These are phyloP conservation scores for Rhabdornis inornatus DNA, from an alignment of 2,113 vertebrate genomes.

Conservation along the genomic window DNA sequence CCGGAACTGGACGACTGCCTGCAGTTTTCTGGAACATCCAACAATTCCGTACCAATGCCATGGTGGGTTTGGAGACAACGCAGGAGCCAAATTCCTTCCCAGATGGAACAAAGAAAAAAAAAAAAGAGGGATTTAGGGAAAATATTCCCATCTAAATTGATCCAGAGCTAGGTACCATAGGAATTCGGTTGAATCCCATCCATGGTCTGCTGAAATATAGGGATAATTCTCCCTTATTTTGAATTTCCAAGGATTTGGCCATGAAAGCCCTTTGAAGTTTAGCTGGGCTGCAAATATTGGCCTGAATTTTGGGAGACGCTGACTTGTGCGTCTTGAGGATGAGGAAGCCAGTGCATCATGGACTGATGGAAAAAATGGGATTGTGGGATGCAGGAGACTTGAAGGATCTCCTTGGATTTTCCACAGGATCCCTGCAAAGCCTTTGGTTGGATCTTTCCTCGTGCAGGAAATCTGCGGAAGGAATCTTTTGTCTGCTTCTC, in stretches of 20 bases:
- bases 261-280: background rate
- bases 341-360: background rate
- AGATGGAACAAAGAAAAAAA: background rate
- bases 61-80: background rate
- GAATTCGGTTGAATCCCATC: background rate
- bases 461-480: background rate
- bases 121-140: background rate
- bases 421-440: background rate
- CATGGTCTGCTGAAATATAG: background rate
- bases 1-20: accelerated
- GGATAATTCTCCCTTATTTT: accelerated
- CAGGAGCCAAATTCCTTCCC: background rate
- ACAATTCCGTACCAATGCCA: background rate
- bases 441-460: background rate
- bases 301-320: background rate
- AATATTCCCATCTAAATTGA: background rate
- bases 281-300: background rate
- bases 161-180: accelerated
- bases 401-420: background rate
- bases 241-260: background rate
- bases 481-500: background rate
- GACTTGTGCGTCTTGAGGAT: background rate
- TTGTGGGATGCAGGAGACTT: background rate
- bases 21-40: background rate
- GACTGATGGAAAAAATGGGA: background rate